Evolutionary conservation across 2,797 vertebrate species (phyloP), one percentile per base, ranked within the genome.

Genomic region (Myiothlypis coronata): DNA sequence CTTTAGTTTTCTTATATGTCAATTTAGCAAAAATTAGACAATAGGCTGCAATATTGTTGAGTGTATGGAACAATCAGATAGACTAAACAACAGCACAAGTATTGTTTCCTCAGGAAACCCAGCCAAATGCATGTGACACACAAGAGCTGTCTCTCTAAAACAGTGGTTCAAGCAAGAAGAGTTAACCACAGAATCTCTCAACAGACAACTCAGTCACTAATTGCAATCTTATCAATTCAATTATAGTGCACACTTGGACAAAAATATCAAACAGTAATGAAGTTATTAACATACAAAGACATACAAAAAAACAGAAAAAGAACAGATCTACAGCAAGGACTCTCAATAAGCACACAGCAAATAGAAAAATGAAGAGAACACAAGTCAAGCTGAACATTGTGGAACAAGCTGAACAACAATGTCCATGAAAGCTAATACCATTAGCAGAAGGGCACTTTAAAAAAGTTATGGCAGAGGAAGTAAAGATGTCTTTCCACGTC

Each of bases 121-220:
- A 85, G 52, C 52, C 55, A 61, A 92, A 89, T 27, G 34, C n/a
- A 70, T 4, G n/a, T 20, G 56, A 85, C 47, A 78, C n/a, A 88
- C 55, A 76, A 90, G 79, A 90, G 21, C 22, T 81, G 34, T 55
- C 72, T 72, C 76, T 96, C 67, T 85, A 79, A 41, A 92, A 94
- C 80, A 88, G 77, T 76, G 67, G 76, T 92, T 86, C 82, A 93
- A 94, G 61, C 61, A 93, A 93, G 83, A 93, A 89, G 28, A 85
- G 50, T 75, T 49, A 87, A 91, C 18, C 53, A 89, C 60, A 68
- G 30, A 85, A 78, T 57, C 41, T 67, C 71, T 83, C 52, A 81
- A 12, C 19, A 34, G 67, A 82, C 49, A 94, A 71, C 24, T 75
- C 41, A 7, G 52, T 59, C 50, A 69, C n/a, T 68, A 75, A 68